Percentiles rank a stretch among this genome's conserved stretches.
Evolutionary conservation across 2,113 vertebrate species (phyloP).

Genomic region (Rhea americana): DNA sequence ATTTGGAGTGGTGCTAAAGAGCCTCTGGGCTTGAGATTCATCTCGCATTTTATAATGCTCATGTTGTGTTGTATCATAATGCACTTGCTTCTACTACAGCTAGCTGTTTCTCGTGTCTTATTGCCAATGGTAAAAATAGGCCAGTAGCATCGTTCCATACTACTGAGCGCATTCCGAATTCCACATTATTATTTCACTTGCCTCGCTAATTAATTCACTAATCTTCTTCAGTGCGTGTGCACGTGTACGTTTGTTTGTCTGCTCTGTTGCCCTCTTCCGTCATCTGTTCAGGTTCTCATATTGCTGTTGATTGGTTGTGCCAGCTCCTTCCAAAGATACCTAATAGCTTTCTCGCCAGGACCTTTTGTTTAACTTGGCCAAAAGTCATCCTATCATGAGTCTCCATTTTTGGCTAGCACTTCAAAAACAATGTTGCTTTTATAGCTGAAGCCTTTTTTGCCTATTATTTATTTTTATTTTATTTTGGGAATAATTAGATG

Average conservation of each 20-base stretch:
- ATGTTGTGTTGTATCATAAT: slow-evolving; percentile 53
- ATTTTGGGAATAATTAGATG: not conserved
- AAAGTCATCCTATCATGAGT: rapidly evolving
- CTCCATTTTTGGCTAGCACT: not conserved
- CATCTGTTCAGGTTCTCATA: slow-evolving; percentile 29
- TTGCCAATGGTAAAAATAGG: slow-evolving; percentile 20
- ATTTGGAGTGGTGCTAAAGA: slow-evolving; percentile 59
- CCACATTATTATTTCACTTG: not conserved
- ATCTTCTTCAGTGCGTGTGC: not conserved
- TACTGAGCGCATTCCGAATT: not conserved
- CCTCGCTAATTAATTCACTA: slow-evolving; percentile 7
- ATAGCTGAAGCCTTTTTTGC: not conserved
- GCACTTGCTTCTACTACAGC: slow-evolving; percentile 47
- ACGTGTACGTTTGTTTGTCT: not conserved
- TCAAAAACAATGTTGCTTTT: not conserved
- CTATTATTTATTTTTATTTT: not conserved
- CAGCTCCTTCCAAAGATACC: not conserved
- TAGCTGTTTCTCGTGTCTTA: slow-evolving; percentile 9
- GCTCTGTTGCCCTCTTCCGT: slow-evolving; percentile 6
- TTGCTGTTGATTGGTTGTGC: not conserved
- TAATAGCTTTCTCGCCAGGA: not conserved
- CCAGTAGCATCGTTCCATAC: slow-evolving; percentile 17
- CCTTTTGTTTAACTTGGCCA: slow-evolving; percentile 5
- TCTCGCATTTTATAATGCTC: slow-evolving; percentile 61
- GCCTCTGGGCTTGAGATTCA: slow-evolving; percentile 65